Percentiles rank a stretch among this genome's conserved stretches.
Evolutionary conservation across 2,797 vertebrate species (phyloP).

Genomic region (Cuniculus paca): DNA sequence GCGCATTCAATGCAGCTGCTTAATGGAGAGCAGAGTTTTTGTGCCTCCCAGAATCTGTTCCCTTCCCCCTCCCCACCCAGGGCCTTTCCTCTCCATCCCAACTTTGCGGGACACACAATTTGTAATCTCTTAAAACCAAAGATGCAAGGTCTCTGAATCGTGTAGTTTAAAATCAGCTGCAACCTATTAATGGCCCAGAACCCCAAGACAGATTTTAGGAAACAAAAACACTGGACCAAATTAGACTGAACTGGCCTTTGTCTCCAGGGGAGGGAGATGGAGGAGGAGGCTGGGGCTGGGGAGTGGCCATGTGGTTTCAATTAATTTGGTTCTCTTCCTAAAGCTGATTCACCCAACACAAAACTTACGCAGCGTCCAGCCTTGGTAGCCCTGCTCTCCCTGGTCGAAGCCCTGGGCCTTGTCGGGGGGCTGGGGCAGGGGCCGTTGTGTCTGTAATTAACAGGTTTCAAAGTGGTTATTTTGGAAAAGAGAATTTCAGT

Average conservation of each 20-base stretch:
- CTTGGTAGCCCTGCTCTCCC: slow-evolving; percentile 82
- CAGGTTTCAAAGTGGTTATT: slow-evolving; percentile 87
- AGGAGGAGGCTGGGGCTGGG: slow-evolving; percentile 71
- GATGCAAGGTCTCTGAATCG: slow-evolving; percentile 87
- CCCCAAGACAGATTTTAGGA: slow-evolving; percentile 88
- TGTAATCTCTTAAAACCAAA: slow-evolving; percentile 89
- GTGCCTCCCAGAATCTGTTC: slow-evolving; percentile 78
- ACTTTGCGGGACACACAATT: slow-evolving; percentile 87
- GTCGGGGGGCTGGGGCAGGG: slow-evolving; percentile 81
- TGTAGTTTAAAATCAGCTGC: slow-evolving; percentile 90
- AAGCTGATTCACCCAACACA: slow-evolving; percentile 87
- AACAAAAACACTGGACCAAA: slow-evolving; percentile 89
- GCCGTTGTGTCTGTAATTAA: slow-evolving; percentile 87
- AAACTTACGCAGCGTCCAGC: slow-evolving; percentile 85
- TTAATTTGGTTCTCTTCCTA: slow-evolving; percentile 89
- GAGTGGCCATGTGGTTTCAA: slow-evolving; percentile 89
- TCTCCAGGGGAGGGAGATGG: slow-evolving; percentile 86
- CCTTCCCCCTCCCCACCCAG: neutral
- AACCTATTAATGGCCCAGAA: slow-evolving; percentile 88
- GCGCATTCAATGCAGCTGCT: slow-evolving; percentile 75
- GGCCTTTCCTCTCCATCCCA: slow-evolving; percentile 68
- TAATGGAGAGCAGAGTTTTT: slow-evolving; percentile 86
- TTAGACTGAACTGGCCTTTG: slow-evolving; percentile 88
- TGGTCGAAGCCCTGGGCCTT: slow-evolving; percentile 85
- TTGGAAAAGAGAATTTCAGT: slow-evolving; percentile 87